A percentile compares a stretch with the other conserved stretches of the same genome.
These are phyloP conservation scores for Cyprinodon diabolis DNA, from an alignment of 2,797 vertebrate genomes.

Conservation along the genomic window DNA sequence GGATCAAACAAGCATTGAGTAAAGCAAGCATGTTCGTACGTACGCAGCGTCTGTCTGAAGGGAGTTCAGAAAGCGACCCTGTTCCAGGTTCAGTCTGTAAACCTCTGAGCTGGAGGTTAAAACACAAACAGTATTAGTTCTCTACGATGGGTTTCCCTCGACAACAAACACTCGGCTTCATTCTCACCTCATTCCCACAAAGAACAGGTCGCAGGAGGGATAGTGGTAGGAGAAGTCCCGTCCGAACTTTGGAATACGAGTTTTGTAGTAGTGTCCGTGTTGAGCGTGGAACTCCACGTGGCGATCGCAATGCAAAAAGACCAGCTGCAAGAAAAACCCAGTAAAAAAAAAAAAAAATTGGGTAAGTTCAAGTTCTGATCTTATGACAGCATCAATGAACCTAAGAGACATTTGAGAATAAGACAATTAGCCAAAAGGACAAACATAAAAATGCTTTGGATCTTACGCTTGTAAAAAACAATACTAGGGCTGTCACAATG, in stretches of 20 bases:
- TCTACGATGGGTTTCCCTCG: neutral
- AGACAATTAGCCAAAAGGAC: neutral
- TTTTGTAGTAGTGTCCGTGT: constrained; percentile 93
- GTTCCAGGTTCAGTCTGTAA: constrained; percentile 93
- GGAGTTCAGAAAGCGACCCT: constrained; percentile 94
- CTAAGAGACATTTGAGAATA: neutral
- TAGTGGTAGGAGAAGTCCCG: constrained; percentile 95
- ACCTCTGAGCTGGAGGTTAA: constrained; percentile 86
- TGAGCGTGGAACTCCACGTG: constrained; percentile 97
- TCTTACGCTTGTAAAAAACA: neutral
- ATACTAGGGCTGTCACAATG: no score
- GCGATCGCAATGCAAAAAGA: constrained; percentile 90
- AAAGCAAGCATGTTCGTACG: constrained; percentile 65
- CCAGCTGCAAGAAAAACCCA: constrained; percentile 80
- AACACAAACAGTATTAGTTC: neutral
- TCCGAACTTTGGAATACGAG: constrained; percentile 96
- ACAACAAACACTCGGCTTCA: fast-evolving
- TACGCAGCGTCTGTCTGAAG: constrained; percentile 92
- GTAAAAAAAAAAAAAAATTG: neutral
- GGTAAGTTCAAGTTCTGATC: neutral
- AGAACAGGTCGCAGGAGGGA: constrained; percentile 94
- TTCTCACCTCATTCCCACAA: constrained; percentile 92
- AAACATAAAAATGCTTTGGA: neutral
- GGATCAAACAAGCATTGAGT: no score
- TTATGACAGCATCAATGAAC: neutral